Evolutionary conservation across 1,140 invertebrate species (phyloP), one percentile per base, ranked within the genome.

Genomic region (Agrilus planipennis): DNA sequence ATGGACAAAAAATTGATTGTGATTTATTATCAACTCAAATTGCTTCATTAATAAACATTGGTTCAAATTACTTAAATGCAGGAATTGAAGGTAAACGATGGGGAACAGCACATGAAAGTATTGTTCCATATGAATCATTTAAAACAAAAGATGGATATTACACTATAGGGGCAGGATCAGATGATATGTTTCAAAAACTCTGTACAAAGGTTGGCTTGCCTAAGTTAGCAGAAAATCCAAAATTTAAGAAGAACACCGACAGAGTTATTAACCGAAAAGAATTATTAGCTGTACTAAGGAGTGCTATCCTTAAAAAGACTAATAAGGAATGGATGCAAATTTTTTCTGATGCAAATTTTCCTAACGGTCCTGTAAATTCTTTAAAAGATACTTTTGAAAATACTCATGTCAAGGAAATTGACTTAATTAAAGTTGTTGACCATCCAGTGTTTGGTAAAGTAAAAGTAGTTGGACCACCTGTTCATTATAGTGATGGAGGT

Each of bases 81-180:
- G 78, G 78, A 31, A 69, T 75, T 50, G 84, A 91, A 54, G 81
- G 79, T 0, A 65, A 68, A 29, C 68, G 84, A 36, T 82, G 81
- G 73, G 92, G 94, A 3, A 95, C 90, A 0, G 86, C 84, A 4
- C 92, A 97, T 65, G 84, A 83, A 36, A 94, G 87, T 58, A 84
- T 98, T 49, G 92, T 97, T 0, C 93, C 93, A 0, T 97, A 97
- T 58, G 81, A 95, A 72, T 72, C 79, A 19, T 93, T 92, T 55
- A 63, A 70, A 53, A 90, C 88, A 0, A 73, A 72, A 55, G 77
- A 89, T 66, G 83, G 86, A 10, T 82, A 83, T 55, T 72, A 93
- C 14, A 85, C 89, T 2, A 67, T 95, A 16, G 89, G 89, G 3
- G 73, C 84, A 30, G 89, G 85, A 0, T 88, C 80, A 21, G 75